Percentiles rank a stretch among this genome's conserved stretches.
phyloP scores from a whole-genome alignment of 2,113 vertebrate genomes.

The Engraulis encrasicolus region DNA sequence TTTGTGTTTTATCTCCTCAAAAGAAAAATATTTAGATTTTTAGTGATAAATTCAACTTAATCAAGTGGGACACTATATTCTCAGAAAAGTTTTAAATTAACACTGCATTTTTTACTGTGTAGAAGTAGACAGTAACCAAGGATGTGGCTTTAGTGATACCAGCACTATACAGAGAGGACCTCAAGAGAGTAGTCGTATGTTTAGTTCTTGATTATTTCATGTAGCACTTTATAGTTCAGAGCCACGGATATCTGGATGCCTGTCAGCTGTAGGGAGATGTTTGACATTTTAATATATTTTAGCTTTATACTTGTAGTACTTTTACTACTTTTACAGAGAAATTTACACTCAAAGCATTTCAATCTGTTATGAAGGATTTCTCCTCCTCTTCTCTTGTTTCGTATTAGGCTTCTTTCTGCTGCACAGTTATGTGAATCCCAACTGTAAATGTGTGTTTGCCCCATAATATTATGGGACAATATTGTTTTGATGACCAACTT shows the following conservation, averaged over 20 bases:
- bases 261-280: background rate
- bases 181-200: too few relatives aligned
- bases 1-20: too few relatives aligned
- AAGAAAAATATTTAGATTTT: too few relatives aligned
- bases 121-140: too few relatives aligned
- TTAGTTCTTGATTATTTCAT: background rate
- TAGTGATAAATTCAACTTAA: too few relatives aligned
- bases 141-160: too few relatives aligned
- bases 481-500: too few relatives aligned
- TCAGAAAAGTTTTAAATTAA: too few relatives aligned
- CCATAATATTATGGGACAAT: background rate
- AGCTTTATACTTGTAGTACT: background rate
- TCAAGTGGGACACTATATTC: too few relatives aligned
- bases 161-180: too few relatives aligned
- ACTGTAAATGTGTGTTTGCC: background rate
- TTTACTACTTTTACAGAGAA: background rate
- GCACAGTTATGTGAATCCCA: background rate
- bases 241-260: background rate
- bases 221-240: constrained; percentile 13
- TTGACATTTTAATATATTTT: background rate
- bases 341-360: background rate
- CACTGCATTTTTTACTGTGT: too few relatives aligned
- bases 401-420: background rate
- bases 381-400: background rate
- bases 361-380: background rate